Evolutionary conservation across 1,140 invertebrate species (phyloP).

Genomic region (Oncopodura yosiiana): DNA sequence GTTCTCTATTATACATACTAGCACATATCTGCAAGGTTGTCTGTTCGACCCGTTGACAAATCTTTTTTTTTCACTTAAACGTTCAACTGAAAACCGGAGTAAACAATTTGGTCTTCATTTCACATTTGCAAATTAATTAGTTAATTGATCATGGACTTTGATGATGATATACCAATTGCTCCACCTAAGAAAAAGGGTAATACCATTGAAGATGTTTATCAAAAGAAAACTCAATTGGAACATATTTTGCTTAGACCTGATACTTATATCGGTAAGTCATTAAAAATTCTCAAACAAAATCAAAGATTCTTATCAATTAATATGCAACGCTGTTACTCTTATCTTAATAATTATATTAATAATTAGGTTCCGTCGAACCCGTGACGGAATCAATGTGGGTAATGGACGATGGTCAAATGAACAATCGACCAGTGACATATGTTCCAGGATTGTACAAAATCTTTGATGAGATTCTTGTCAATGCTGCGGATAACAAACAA

Average conservation of each 20-base stretch:
- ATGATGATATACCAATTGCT: no score
- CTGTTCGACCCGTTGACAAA: no score
- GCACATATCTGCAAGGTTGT: no score
- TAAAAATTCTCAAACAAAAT: conserved; percentile 4
- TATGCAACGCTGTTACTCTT: not conserved
- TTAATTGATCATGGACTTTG: no score
- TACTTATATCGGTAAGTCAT: conserved; percentile 77
- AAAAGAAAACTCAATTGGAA: conserved; percentile 97
- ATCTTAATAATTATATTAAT: no score
- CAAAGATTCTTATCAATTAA: not conserved
- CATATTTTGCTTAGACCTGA: conserved; percentile 96
- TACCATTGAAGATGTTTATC: conserved; percentile 94
- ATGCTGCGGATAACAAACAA: conserved; percentile 99
- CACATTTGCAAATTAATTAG: no score
- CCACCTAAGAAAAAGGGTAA: conserved; percentile 36
- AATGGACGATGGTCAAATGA: conserved; percentile 67
- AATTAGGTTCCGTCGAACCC: conserved; percentile 70
- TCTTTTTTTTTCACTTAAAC: no score
- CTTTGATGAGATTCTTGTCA: conserved; percentile 99
- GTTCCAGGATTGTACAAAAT: conserved; percentile 99
- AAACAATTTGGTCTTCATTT: no score
- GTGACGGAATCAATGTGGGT: conserved; percentile 90
- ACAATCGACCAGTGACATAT: conserved; percentile 79
- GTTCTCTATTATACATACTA: no score
- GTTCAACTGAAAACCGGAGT: no score